These are phyloP conservation scores for Hemiscyllium ocellatum DNA, from an alignment of 2,113 vertebrate genomes.

Conservation along the genomic window DNA sequence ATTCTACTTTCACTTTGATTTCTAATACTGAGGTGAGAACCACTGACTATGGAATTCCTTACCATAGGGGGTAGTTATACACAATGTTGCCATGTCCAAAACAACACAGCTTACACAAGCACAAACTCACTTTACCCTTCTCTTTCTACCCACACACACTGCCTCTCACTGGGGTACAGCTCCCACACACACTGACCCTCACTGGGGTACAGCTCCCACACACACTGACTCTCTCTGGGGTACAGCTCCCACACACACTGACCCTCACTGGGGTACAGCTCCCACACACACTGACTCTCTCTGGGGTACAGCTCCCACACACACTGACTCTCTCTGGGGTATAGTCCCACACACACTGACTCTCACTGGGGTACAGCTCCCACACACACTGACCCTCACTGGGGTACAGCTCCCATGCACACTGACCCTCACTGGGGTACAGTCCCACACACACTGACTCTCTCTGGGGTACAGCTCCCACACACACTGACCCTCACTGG, in stretches of 20 bases:
- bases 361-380: background rate
- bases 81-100: no score
- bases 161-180: no score
- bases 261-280: background rate
- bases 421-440: background rate
- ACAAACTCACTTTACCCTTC: no score
- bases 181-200: background rate
- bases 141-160: no score
- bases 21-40: no score
- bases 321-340: background rate
- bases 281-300: background rate
- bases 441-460: background rate
- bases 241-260: no score
- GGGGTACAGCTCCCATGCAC: background rate
- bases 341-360: background rate
- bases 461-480: background rate
- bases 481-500: no score
- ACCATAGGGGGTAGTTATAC: no score
- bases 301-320: background rate
- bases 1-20: no score
- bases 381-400: background rate
- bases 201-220: background rate
- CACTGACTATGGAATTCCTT: no score
- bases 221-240: background rate
- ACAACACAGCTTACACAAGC: no score